Evolutionary conservation across 2,797 vertebrate species (phyloP), one percentile per base, ranked within the genome.

Genomic region (Pseudotriccus pelzelni): DNA sequence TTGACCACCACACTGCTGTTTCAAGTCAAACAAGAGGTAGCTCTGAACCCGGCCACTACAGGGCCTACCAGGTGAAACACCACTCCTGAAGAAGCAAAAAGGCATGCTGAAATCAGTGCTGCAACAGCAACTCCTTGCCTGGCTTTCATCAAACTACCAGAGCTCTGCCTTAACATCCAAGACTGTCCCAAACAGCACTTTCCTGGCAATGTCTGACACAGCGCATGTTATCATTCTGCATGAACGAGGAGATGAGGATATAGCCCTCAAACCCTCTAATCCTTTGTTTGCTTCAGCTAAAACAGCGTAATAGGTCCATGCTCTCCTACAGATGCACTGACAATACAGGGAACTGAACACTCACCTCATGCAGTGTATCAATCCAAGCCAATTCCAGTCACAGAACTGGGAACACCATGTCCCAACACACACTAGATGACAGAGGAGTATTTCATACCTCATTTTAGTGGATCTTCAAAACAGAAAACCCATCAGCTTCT

Each of bases 381-480:
- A 12, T 69, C 34, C 82, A 87, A 91, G 83, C 14, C 43, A 46
- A 76, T 49, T 84, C 55, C 73, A 62, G 22, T 36, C 37, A 79
- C n/a, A 70, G 47, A 32, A 12, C 60, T 50, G 6, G 80, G 73
- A 94, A 76, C 47, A 25, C 0, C 2, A 59, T 2, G 7, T 73
- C 80, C 67, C 14, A 47, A 18, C 19, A 37, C 6, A 66, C 7
- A 5, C 39, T 22, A 50, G 30, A 63, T 67, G 37, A 77, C 19
- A 28, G 30, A 8, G 13, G 21, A 72, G 13, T 32, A 75, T 60
- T 77, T 78, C 85, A 66, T 43, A 39, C 50, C 76, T 89, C n/a
- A 23, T 78, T 94, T 87, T 32, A 91, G 41, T 16, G 46, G 55
- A 49, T 76, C 80, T 87, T 90, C 86, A 76, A 70, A 95, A 70